Base-by-base conservation (phyloP, 2,797 vertebrate species). In the Leptatherina wallacei region DNA sequence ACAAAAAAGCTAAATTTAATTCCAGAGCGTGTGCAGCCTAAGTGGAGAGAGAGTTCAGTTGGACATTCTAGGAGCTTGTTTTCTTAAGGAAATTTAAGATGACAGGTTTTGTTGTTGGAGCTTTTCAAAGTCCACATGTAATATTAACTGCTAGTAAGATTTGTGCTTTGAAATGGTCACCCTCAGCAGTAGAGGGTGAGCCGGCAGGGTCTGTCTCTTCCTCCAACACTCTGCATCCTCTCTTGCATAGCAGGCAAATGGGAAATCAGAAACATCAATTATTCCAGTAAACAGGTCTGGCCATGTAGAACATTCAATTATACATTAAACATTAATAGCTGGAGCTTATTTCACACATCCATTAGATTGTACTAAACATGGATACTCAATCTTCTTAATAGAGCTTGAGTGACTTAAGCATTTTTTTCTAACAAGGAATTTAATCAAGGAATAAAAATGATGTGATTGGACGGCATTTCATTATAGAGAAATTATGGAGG, bases 271-370 rank as follows among this genome's bases (percentile, higher is more conserved):
- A 86, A 75, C 84, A 90, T 93, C 85, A 91, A 91, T 93, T 92
- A 92, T 71, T 76, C 78, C 70, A 14, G 89, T 92, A 92, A 92
- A 93, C 91, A 93, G 92, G 88, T 88, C 88, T 88, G 85, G 69
- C 84, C 91, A 91, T 93, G 93, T 92, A 91, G 89, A 93, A 93
- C 92, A 93, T 94, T 94, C 88, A 93, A 94, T 94, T 93, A 93
- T 36, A 89, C 89, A 93, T 93, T 91, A 89, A 92, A 92, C 91
- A 92, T 94, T 93, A 94, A 95, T 91, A 88, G 90, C 86, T 29
- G 59, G 69, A 71, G 88, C 82, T 89, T 92, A 92, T 92, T 93
- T 92, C 92, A 89, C 77, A 88, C 91, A 88, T 84, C 88, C 83
- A 88, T 94, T 90, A 91, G 81, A 89, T 88, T 82, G 82, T 35